Percentiles rank a stretch among this genome's conserved stretches.
Evolutionary conservation across 1,140 invertebrate species (phyloP).

Genomic region (Popillia japonica): DNA sequence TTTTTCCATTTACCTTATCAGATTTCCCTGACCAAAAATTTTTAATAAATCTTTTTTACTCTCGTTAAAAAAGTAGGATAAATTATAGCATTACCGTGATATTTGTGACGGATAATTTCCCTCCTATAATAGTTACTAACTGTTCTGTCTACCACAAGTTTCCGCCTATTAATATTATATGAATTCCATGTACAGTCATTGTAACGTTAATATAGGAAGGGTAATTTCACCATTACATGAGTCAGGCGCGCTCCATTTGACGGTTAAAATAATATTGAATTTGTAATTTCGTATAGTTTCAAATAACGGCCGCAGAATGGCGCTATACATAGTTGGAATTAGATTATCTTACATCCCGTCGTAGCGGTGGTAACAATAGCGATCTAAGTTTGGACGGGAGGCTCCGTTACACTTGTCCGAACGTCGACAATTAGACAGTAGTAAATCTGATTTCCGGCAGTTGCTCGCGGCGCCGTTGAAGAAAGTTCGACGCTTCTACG

Average conservation of each 20-base stretch:
- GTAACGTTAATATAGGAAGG: background rate
- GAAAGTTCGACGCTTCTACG: background rate
- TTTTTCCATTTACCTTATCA: no score
- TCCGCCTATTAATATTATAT: background rate
- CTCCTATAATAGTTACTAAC: no score
- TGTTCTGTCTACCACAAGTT: background rate
- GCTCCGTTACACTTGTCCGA: background rate
- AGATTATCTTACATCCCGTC: background rate
- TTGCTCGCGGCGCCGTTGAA: background rate
- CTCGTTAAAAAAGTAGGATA: no score
- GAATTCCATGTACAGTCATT: background rate
- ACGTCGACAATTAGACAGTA: slow-evolving; percentile 5
- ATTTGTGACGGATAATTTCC: no score
- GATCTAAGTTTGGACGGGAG: background rate
- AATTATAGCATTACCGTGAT: no score
- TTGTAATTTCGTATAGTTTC: slow-evolving; percentile 1
- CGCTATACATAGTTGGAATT: background rate
- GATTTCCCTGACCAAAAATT: no score
- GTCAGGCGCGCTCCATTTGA: background rate
- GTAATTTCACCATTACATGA: background rate
- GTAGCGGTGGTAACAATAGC: background rate
- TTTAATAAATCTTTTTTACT: no score
- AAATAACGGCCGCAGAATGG: background rate
- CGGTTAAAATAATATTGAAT: slow-evolving; percentile 7
- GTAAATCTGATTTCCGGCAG: background rate